Base-by-base conservation (phyloP, 1,140 invertebrate genomes). In the Drosophila ambigua region DNA sequence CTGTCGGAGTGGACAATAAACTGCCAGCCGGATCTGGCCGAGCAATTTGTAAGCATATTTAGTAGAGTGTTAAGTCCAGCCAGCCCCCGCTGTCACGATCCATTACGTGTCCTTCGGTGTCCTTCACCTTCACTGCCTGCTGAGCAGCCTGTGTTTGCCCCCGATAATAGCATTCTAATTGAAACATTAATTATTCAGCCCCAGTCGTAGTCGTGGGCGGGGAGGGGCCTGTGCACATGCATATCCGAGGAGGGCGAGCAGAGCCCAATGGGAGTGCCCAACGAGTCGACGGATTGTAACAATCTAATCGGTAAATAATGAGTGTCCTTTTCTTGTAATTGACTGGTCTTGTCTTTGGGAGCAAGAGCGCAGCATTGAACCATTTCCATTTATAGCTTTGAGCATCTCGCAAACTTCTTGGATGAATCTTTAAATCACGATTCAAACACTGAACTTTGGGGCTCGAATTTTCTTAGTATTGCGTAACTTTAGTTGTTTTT, bases 111-210 rank as follows among this genome's bases (percentile, higher is more conserved):
- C 58, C 75, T 72, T 76, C 48, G 43, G 16, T 59, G 72, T 64
- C 71, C 83, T 78, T 77, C 67, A 66, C 68, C 61, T 61, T 82
- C 67, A 58, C 48, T 58, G 50, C 45, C 58, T 35, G 45, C 51
- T 3, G 55, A 54, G 58, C 41, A 23, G 48, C 52, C 61, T 51
- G 35, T 61, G 66, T 57, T 71, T 66, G 66, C 74, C 67, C 67
- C 57, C 62, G 59, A 71, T 88, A 87, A 87, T 79, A 66, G 64
- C 77, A 88, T 79, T 87, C 72, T 87, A 87, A 87, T 87, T 88
- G 83, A 88, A 87, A 83, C 79, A 88, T 87, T 83, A 87, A 88
- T 83, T 88, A 87, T 87, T 88, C 28, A 83, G 61, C 43, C 44
- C 48, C 11, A 39, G 35, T 13, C 35, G 35, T n/a, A 69, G 66